Evolutionary conservation across 2,888 invertebrate species (phyloP).

Genomic region (Panzeria rudis): DNA sequence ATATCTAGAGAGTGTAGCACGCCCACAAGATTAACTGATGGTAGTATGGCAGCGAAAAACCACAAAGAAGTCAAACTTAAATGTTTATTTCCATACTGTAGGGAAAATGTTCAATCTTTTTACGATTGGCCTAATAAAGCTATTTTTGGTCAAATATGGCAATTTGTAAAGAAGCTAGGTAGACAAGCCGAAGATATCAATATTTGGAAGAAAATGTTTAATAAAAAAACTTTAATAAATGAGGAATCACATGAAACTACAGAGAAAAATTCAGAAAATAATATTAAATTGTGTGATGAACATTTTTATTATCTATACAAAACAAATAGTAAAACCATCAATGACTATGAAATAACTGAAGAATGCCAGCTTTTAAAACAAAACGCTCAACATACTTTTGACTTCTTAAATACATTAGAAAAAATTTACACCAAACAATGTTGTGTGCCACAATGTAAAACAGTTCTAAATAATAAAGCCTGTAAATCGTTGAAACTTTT

Average conservation of each 20-base stretch:
- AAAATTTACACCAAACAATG: conserved; percentile 48
- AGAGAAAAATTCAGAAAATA: neutral
- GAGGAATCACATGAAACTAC: neutral
- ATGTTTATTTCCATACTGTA: conserved; percentile 63
- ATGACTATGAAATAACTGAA: neutral
- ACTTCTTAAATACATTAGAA: conserved; percentile 3
- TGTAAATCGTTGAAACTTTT: conserved; percentile 71
- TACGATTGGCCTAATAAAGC: conserved; percentile 74
- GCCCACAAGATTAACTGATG: neutral
- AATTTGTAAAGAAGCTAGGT: neutral
- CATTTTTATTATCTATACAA: conserved; percentile 61
- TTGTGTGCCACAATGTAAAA: conserved; percentile 39
- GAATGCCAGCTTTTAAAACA: neutral
- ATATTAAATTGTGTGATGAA: conserved; percentile 49
- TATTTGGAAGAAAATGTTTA: neutral
- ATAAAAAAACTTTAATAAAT: neutral
- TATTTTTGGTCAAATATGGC: conserved; percentile 68
- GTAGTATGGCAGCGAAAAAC: neutral
- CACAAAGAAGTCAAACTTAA: conserved; percentile 9
- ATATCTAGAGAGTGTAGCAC: neutral
- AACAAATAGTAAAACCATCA: conserved; percentile 20
- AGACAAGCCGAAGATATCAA: neutral
- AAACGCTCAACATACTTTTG: conserved; percentile 4
- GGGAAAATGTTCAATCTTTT: neutral
- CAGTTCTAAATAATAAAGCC: conserved; percentile 21